Evolutionary conservation across 2,113 vertebrate species (phyloP).

Genomic region (Aldabrachelys gigantea): DNA sequence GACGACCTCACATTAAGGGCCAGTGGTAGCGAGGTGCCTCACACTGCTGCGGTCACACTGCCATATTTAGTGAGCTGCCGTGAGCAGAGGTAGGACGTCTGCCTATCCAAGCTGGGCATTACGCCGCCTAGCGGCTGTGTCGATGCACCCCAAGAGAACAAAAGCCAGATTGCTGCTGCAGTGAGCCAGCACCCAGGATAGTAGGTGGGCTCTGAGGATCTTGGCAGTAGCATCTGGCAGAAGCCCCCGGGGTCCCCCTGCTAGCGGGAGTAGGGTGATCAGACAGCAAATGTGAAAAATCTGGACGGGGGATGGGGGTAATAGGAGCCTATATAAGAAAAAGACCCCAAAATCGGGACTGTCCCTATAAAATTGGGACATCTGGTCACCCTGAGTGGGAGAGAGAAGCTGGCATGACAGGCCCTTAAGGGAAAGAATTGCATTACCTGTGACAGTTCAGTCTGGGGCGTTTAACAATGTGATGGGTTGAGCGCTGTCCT

Average conservation of each 20-base stretch:
- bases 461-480: background rate
- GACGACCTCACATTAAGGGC: too few relatives aligned
- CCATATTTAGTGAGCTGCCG: too few relatives aligned
- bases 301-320: too few relatives aligned
- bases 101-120: background rate
- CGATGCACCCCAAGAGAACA: fast-evolving
- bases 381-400: too few relatives aligned
- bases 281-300: too few relatives aligned
- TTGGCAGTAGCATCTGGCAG: background rate
- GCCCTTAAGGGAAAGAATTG: background rate
- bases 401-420: background rate
- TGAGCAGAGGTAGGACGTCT: too few relatives aligned
- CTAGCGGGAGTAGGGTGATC: background rate
- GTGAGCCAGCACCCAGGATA: fast-evolving
- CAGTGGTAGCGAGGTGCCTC: too few relatives aligned
- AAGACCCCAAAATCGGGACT: too few relatives aligned
- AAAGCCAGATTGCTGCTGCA: background rate
- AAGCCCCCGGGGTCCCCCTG: fast-evolving
- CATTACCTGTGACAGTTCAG: fast-evolving
- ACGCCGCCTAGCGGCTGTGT: background rate
- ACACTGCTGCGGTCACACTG: too few relatives aligned
- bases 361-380: too few relatives aligned
- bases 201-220: background rate
- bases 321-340: too few relatives aligned
- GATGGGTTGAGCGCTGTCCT: background rate